Evolutionary conservation across 2,888 invertebrate genomes (phyloP).

Genomic region (Cantharis nigra): DNA sequence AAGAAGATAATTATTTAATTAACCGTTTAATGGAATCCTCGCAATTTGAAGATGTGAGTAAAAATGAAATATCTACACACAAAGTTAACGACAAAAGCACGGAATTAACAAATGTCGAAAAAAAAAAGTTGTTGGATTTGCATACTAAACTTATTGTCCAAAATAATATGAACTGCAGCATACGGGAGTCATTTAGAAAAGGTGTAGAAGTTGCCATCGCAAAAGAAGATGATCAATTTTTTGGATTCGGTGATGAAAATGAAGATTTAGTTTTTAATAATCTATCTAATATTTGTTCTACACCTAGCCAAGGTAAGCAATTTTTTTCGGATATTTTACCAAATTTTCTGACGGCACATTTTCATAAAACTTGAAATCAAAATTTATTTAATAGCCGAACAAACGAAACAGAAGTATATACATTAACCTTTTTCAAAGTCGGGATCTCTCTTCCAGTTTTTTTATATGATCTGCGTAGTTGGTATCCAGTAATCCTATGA

Average conservation of each 20-base stretch:
- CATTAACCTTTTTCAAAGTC: too few species aligned
- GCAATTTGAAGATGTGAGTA: neutral
- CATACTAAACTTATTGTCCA: neutral
- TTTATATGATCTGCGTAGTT: too few species aligned
- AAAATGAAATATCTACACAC: neutral
- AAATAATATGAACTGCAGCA: conserved; percentile 12
- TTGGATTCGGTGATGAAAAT: conserved; percentile 7
- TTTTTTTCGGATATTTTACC: neutral
- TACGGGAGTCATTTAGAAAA: neutral
- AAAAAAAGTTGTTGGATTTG: neutral
- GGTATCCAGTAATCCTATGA: too few species aligned
- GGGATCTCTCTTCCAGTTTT: too few species aligned
- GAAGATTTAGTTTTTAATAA: neutral
- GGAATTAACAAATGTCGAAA: neutral
- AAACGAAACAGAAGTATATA: too few species aligned
- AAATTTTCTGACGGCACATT: too few species aligned
- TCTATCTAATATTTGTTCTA: neutral
- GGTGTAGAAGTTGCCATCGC: neutral
- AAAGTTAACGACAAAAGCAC: neutral
- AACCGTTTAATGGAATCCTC: neutral
- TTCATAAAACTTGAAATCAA: too few species aligned
- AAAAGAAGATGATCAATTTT: neutral
- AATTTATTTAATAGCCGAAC: too few species aligned
- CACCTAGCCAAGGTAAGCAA: neutral
- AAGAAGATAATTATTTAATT: neutral